Evolutionary conservation across 64 coral and sea anemone genomes (phyloP), one percentile per base, ranked within the genome.

Genomic region (Trachythela sp.): DNA sequence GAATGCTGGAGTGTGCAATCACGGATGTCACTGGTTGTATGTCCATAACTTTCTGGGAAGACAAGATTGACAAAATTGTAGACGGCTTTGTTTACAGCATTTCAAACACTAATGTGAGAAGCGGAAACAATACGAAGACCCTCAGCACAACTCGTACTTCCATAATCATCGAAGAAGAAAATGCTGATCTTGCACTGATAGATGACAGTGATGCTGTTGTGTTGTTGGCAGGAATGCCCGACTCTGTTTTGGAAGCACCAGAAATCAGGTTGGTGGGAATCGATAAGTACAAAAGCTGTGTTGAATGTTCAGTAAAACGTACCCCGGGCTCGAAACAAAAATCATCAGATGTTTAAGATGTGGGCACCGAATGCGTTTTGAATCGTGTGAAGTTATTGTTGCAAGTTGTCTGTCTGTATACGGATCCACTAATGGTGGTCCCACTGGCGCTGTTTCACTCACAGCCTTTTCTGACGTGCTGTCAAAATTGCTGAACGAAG

Each of bases 1-100:
- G 68, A 72, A 35, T 72, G 32, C 68, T 72, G 68, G 32, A 72
- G 32, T 30, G 68, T 72, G 68, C 68, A 72, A 72, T 72, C 24
- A 35, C 32, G n/a, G 68, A 72, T 72, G 68, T 30, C 32, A 30
- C 68, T 4, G 32, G 32, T 35, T 26, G 24, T 30, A 72, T 72
- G 68, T 35, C 32, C 32, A 72, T 72, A 72, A 30, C 1, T 35
- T 72, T 70, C 18, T 70, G 64, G 64, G 64, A 70, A 32, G 64
- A 70, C 64, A 22, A 70, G 30, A 70, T 70, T 70, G 64, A 70
- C 18, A 70, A 22, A 22, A 5, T 70, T 70, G 64, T 9, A 70
- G 24, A 70, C 64, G 20, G 64, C 18, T 22, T 22, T 5, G 8
- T 70, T 8, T 70, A 70, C 30, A 22, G 30, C 18, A 70, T 70